Percentiles rank a stretch among this genome's conserved stretches.
Conservation (phyloP, 1,140 invertebrate genomes). For the Bombus sylvicola region DNA sequence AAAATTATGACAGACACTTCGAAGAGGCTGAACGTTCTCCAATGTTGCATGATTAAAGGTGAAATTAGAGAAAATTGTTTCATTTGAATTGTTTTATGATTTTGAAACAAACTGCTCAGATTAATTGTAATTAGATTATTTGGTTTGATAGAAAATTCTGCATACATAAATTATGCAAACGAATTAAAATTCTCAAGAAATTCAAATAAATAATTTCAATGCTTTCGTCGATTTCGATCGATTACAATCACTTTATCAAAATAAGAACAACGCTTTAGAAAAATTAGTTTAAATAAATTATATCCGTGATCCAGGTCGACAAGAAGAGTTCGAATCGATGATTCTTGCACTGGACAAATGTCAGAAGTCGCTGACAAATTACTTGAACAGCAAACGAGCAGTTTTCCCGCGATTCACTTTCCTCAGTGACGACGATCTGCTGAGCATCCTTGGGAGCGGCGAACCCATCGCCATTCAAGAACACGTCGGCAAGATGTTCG, state of each 20-base stretch:
- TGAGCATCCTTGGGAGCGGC: slow-evolving; percentile 94
- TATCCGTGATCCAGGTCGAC: slow-evolving; percentile 83
- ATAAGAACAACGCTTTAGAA: neutral
- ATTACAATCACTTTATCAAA: no score
- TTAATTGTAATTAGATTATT: no score
- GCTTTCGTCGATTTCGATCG: no score
- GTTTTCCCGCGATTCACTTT: slow-evolving; percentile 96
- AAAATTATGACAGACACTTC: slow-evolving; percentile 92
- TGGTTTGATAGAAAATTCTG: no score
- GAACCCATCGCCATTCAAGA: slow-evolving; percentile 92
- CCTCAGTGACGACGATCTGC: slow-evolving; percentile 95
- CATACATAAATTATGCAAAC: no score
- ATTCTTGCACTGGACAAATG: slow-evolving; percentile 91
- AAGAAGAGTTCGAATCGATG: slow-evolving; percentile 89
- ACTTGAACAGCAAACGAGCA: slow-evolving; percentile 92
- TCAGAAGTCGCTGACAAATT: slow-evolving; percentile 95
- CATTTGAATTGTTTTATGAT: neutral
- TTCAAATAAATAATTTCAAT: no score
- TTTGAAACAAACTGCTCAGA: neutral
- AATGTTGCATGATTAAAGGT: slow-evolving; percentile 87
- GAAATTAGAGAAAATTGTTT: neutral
- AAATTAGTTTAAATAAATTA: neutral
- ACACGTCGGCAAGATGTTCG: slow-evolving; percentile 97
- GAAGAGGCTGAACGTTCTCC: slow-evolving; percentile 89
- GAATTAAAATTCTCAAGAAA: no score